Conservation (phyloP, 2,797 vertebrate genomes). For the Pipistrellus pygmaeus region DNA sequence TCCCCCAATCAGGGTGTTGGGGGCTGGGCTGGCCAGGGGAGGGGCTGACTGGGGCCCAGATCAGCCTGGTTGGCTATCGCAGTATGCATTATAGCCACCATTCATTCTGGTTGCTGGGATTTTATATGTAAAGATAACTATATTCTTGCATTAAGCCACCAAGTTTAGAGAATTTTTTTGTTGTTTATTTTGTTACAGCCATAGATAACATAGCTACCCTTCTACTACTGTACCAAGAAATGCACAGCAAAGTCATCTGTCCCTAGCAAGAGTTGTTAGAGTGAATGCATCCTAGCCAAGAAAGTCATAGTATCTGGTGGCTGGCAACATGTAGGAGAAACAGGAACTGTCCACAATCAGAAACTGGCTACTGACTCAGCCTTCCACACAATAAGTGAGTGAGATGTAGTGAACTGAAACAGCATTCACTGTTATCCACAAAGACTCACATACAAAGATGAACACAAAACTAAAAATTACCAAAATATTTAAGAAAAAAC, state of each 20-base stretch:
- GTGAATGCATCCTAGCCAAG: not conserved
- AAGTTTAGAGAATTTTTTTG: not conserved
- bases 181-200: not conserved
- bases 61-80: too few relatives aligned
- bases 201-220: not conserved
- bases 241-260: not conserved
- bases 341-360: not conserved
- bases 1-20: too few relatives aligned
- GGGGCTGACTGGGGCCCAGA: too few relatives aligned
- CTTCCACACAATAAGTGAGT: not conserved
- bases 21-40: too few relatives aligned
- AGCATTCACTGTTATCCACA: not conserved
- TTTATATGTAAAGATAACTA: not conserved
- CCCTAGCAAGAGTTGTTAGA: not conserved
- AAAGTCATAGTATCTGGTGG: too few relatives aligned
- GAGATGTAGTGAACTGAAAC: not conserved
- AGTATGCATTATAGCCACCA: too few relatives aligned
- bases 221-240: not conserved
- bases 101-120: too few relatives aligned
- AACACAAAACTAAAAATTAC: not conserved
- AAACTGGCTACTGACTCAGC: not conserved
- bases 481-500: conserved; percentile 32
- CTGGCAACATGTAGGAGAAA: not conserved
- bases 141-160: not conserved
- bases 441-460: not conserved